These are phyloP conservation scores for Siniperca knerii DNA, from an alignment of 2,113 vertebrate species.

Conservation along the genomic window DNA sequence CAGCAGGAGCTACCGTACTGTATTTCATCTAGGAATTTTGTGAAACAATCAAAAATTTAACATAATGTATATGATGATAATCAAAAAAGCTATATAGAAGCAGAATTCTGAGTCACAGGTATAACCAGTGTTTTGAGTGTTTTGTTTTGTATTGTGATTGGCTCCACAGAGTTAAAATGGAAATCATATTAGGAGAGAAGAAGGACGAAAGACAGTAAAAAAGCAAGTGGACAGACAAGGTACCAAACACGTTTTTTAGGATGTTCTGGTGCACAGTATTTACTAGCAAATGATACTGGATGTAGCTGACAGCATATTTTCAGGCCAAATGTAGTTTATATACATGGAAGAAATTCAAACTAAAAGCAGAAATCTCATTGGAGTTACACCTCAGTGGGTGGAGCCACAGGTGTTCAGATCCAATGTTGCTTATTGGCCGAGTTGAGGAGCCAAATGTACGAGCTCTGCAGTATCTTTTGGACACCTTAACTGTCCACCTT, in stretches of 20 bases:
- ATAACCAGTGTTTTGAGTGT: too few relatives aligned
- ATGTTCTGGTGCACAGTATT: too few relatives aligned
- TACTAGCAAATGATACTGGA: neutral
- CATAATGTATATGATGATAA: neutral
- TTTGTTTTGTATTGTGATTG: neutral
- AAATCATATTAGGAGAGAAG: neutral
- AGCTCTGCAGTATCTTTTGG: neutral
- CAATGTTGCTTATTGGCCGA: neutral
- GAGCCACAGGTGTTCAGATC: neutral
- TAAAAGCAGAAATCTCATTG: neutral
- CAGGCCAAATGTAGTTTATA: too few relatives aligned
- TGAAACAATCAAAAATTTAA: neutral
- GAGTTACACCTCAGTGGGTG: neutral
- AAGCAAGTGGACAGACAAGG: neutral
- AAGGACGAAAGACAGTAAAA: neutral
- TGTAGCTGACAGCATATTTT: neutral
- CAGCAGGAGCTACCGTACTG: neutral
- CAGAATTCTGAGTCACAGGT: neutral
- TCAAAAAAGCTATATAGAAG: neutral
- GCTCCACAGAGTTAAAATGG: neutral
- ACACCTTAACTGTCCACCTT: neutral
- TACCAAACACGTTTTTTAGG: neutral
- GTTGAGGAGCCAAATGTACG: too few relatives aligned
- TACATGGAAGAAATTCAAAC: neutral
- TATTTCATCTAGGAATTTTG: neutral